Conservation (phyloP, 1,140 invertebrate genomes). For the Trissolcus basalis region DNA sequence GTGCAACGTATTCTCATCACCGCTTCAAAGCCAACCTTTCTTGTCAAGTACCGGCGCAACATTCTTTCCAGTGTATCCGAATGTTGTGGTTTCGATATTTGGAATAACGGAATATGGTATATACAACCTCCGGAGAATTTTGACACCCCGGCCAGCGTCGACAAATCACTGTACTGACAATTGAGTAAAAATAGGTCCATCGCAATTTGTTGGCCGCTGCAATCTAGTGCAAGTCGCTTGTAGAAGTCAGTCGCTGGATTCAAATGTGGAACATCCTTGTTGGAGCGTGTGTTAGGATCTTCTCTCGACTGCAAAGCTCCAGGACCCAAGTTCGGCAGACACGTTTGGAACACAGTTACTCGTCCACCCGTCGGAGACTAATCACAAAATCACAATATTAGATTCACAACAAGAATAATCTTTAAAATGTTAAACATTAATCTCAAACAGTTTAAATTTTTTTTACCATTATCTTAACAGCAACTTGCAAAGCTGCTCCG, state of each 20-base stretch:
- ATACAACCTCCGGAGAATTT: slow-evolving; percentile 97
- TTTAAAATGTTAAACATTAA: too few relatives aligned
- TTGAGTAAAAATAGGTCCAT: slow-evolving; percentile 97
- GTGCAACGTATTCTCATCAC: slow-evolving; percentile 98
- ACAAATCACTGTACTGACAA: slow-evolving; percentile 94
- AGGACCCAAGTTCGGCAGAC: slow-evolving; percentile 93
- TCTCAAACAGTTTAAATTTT: background rate
- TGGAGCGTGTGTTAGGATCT: slow-evolving; percentile 88
- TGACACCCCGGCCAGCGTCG: slow-evolving; percentile 92
- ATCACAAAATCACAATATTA: slow-evolving; percentile 1
- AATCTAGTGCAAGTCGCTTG: slow-evolving; percentile 96
- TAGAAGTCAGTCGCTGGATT: slow-evolving; percentile 99
- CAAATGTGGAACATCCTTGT: slow-evolving; percentile 87
- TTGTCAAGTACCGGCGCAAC: slow-evolving; percentile 92
- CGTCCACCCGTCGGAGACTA: slow-evolving; percentile 94
- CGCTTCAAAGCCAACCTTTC: slow-evolving; percentile 99
- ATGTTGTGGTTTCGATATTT: slow-evolving; percentile 82
- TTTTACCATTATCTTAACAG: slow-evolving; percentile 91
- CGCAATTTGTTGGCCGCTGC: slow-evolving; percentile 96
- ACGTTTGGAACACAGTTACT: slow-evolving; percentile 94
- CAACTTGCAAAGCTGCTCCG: slow-evolving; percentile 94
- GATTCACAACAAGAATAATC: too few relatives aligned
- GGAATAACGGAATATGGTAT: slow-evolving; percentile 94
- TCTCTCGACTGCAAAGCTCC: slow-evolving; percentile 89
- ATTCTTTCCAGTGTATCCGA: slow-evolving; percentile 86